phyloP scores from a whole-genome alignment of 2,797 vertebrate genomes.

The Aeoliscus strigatus region DNA sequence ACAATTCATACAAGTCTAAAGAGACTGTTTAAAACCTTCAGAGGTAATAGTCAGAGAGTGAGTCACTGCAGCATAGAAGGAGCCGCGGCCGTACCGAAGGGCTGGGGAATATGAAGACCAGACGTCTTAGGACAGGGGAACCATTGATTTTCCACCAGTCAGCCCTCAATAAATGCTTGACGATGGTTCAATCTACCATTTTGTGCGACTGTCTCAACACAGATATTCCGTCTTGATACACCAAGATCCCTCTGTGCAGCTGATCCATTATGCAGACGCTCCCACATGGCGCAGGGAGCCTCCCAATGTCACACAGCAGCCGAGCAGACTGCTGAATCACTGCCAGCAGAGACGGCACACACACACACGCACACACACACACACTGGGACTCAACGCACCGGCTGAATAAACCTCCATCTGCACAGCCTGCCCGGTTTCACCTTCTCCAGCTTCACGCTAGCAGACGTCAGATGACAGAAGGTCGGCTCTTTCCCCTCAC shows the following conservation, averaged over 20 bases:
- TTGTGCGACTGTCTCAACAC: not conserved
- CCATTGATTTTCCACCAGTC: too few relatives aligned
- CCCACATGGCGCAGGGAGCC: constrained; percentile 25
- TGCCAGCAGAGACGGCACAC: constrained; percentile 33
- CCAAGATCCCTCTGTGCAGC: too few relatives aligned
- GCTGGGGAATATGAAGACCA: not conserved
- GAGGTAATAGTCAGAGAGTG: not conserved
- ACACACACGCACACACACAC: constrained; percentile 7
- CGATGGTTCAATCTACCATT: too few relatives aligned
- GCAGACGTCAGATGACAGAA: constrained; percentile 32
- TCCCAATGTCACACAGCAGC: constrained; percentile 40
- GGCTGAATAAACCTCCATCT: constrained; percentile 22
- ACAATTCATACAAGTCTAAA: not conserved
- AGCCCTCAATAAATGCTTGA: not conserved
- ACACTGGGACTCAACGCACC: constrained; percentile 4
- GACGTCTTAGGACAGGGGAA: not conserved
- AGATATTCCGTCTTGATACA: constrained; percentile 1
- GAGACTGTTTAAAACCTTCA: too few relatives aligned
- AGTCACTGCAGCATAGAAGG: too few relatives aligned
- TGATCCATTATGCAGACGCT: constrained; percentile 18
- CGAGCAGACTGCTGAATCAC: constrained; percentile 52
- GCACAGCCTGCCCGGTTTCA: constrained; percentile 21
- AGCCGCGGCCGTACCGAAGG: too few relatives aligned
- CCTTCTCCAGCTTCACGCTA: constrained; percentile 22
- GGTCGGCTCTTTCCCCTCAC: constrained; percentile 7